Evolutionary conservation across 2,888 invertebrate genomes (phyloP).

Genomic region (Agrotis ipsilon): DNA sequence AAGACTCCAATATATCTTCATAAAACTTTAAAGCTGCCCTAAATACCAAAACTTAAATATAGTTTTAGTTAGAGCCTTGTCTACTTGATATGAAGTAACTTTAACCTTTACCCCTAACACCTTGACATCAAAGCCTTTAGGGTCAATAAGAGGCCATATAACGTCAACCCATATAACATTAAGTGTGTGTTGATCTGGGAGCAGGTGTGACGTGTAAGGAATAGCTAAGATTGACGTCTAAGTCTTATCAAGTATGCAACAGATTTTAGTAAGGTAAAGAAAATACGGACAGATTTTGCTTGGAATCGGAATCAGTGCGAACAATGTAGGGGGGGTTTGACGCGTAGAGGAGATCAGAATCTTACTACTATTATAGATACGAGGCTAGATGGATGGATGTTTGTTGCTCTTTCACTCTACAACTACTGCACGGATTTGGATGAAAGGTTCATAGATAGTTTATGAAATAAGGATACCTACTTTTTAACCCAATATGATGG

Average conservation of each 20-base stretch:
- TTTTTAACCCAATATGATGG: too few species aligned
- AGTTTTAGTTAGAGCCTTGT: conserved; percentile 17
- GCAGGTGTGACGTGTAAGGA: not conserved
- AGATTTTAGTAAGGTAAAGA: not conserved
- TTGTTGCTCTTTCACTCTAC: too few species aligned
- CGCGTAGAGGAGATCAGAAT: too few species aligned
- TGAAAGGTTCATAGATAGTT: too few species aligned
- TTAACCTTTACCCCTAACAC: conserved; percentile 14
- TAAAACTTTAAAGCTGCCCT: not conserved
- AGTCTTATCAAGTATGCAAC: not conserved
- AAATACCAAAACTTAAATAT: conserved; percentile 34
- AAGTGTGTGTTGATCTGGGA: conserved; percentile 20
- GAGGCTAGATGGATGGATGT: too few species aligned
- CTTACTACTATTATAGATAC: too few species aligned
- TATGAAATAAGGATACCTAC: too few species aligned
- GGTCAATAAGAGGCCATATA: conserved; percentile 33
- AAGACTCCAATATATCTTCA: too few species aligned
- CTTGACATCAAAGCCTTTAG: conserved; percentile 28
- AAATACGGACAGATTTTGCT: not conserved
- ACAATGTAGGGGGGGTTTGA: too few species aligned
- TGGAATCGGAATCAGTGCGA: not conserved
- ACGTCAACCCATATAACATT: conserved; percentile 13
- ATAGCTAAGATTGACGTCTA: conserved; percentile 1
- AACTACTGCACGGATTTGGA: too few species aligned
- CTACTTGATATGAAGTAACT: conserved; percentile 34